These are phyloP conservation scores for Phorcus lineatus DNA, from an alignment of 2,888 invertebrate species.

Conservation along the genomic window DNA sequence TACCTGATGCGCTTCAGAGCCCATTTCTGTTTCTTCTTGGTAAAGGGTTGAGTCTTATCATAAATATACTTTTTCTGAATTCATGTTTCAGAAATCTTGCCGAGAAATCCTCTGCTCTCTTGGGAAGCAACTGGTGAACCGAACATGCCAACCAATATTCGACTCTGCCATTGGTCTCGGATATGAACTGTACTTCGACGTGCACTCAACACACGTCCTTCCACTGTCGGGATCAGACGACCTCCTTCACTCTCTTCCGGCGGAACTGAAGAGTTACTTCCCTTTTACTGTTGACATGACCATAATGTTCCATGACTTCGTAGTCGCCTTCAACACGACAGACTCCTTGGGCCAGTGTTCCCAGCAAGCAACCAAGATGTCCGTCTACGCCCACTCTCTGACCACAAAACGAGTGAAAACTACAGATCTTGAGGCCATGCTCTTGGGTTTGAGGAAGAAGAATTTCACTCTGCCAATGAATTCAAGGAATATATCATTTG, in stretches of 20 bases:
- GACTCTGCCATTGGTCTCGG: conserved; percentile 22
- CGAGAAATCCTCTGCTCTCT: conserved; percentile 34
- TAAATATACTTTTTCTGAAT: background rate
- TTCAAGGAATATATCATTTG: conserved; percentile 25
- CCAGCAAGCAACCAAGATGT: conserved; percentile 23
- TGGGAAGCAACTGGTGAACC: conserved; percentile 31
- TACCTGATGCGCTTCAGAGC: too few species aligned
- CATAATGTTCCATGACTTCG: conserved; percentile 29
- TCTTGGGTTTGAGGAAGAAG: conserved; percentile 21
- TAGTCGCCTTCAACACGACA: conserved; percentile 41
- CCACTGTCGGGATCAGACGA: conserved; percentile 30
- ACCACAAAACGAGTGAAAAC: conserved; percentile 21
- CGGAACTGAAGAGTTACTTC: conserved; percentile 32
- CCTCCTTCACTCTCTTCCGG: conserved; percentile 35
- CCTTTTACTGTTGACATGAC: background rate
- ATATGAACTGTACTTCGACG: conserved; percentile 38
- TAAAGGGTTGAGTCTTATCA: background rate
- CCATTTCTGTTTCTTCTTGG: background rate
- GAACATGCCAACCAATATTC: conserved; percentile 33
- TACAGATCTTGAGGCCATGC: conserved; percentile 13
- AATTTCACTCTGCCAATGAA: conserved; percentile 21
- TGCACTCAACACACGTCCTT: background rate
- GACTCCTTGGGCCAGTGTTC: conserved; percentile 31
- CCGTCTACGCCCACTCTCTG: conserved; percentile 30
- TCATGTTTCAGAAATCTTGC: conserved; percentile 35